Base-by-base conservation (phyloP, 2,888 invertebrate species). In the Malthinus seriepunctatus region DNA sequence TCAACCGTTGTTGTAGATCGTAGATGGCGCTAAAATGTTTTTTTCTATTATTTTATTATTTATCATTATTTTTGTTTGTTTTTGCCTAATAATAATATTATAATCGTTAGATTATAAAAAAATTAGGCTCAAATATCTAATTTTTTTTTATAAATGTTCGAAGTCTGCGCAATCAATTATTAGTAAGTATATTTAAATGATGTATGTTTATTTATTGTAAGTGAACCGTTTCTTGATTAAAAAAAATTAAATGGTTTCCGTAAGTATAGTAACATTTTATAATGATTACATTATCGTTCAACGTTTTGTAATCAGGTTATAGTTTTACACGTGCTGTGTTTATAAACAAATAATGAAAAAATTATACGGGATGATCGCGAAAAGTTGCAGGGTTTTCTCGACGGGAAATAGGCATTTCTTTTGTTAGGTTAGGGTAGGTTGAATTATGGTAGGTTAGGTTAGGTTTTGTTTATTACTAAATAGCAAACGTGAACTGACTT, bases 241-340 rank as follows among this genome's bases (percentile, higher is more conserved):
- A 23, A 23, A 23, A 23, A 51, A 48, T 10, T 51, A 38, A 52
- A 47, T 47, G 38, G 52, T 52, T 57, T 57, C 57, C 57, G 57
- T 57, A 52, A 57, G 48, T 57, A 42, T 42, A 39, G 56, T 56
- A 56, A 50, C 38, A 51, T 45, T 48, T 38, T 39, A 33, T 33
- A 38, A 23, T 23, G 56, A 51, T 38, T 52, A 48, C 37, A 47
- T 38, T 51, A 51, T 57, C 57, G 23, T 39, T 23, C 23, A 12
- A 57, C 47, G 35, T 52, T 51, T 51, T 55, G 55, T 55, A 55
- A 55, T 55, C 49, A 34, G 10, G n/a, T 5, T 46, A 38, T 48
- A 46, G 15, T 42, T 35, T 46, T 57, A 57, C 57, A 57, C 57
- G 57, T 57, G 57, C 48, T 23, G 48, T 46, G 33, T 57, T 51